Conservation (phyloP, 1,140 invertebrate species). For the Heliothis subflexa region DNA sequence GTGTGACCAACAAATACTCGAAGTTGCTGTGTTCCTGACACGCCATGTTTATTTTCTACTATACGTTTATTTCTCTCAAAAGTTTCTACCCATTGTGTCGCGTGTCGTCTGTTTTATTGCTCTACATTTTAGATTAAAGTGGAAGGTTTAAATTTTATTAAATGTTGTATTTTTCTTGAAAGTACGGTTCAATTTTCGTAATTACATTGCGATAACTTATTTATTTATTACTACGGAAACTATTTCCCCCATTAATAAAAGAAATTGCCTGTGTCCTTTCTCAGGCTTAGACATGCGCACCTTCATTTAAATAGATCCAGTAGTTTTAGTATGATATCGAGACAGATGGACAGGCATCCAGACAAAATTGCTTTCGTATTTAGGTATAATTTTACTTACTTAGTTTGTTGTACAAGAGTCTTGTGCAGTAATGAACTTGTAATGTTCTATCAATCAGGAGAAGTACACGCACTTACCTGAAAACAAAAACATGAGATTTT, state of each 20-base stretch:
- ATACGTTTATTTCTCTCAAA: conserved; percentile 64
- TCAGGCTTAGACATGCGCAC: too few relatives aligned
- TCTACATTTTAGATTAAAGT: conserved; percentile 31
- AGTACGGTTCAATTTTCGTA: background rate
- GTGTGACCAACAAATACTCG: conserved; percentile 53
- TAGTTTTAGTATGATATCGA: too few relatives aligned
- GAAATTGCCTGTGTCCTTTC: too few relatives aligned
- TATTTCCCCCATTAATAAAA: too few relatives aligned
- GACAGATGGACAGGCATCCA: too few relatives aligned
- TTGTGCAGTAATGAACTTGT: background rate
- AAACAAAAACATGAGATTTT: conserved; percentile 43
- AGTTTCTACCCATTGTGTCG: conserved; percentile 63
- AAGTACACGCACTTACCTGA: conserved; percentile 51
- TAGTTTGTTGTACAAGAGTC: too few relatives aligned
- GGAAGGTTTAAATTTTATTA: conserved; percentile 18
- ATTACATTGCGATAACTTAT: too few relatives aligned
- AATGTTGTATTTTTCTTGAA: conserved; percentile 23
- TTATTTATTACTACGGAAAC: too few relatives aligned
- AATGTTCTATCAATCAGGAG: background rate
- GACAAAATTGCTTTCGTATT: too few relatives aligned
- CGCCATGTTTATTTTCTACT: conserved; percentile 53
- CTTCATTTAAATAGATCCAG: too few relatives aligned
- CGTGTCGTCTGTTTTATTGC: conserved; percentile 47
- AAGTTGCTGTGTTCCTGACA: conserved; percentile 64
- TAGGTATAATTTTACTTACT: too few relatives aligned